phyloP scores from a whole-genome alignment of 2,797 vertebrate genomes.

The Hozukius guyotensis region DNA sequence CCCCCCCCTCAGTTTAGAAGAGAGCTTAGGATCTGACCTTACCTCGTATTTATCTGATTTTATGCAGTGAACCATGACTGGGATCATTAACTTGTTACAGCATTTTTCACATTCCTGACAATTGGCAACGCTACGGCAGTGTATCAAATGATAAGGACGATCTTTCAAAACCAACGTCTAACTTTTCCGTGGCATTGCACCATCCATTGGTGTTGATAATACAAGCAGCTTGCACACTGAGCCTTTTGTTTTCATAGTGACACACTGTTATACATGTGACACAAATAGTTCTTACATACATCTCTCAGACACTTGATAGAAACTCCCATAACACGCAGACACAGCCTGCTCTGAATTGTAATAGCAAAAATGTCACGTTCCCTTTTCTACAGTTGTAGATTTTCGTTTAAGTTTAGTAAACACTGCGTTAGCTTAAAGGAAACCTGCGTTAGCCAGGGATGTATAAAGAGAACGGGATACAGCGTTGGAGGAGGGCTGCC shows the following conservation, averaged over 20 bases:
- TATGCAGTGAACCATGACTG: slow-evolving; percentile 5
- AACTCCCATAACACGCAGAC: not conserved
- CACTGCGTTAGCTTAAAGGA: not conserved
- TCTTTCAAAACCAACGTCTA: not conserved
- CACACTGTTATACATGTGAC: slow-evolving; percentile 12
- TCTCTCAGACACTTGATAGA: not conserved
- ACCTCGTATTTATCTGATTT: not conserved
- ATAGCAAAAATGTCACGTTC: not conserved
- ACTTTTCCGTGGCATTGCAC: too few species aligned
- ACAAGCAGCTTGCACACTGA: not conserved
- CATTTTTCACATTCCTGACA: slow-evolving; percentile 25
- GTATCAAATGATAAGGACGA: not conserved
- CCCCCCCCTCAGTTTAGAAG: not conserved
- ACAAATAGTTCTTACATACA: not conserved
- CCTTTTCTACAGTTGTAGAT: not conserved
- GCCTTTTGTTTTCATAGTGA: not conserved
- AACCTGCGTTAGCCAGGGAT: not conserved
- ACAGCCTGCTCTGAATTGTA: not conserved
- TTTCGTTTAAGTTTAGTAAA: not conserved
- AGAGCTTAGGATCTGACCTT: not conserved
- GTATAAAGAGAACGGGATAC: too few species aligned
- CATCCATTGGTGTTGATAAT: not conserved
- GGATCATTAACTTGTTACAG: not conserved
- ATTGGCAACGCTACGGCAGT: not conserved
- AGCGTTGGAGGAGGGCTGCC: too few species aligned